phyloP scores from a whole-genome alignment of 2,888 invertebrate species.

The Idaea aversata region DNA sequence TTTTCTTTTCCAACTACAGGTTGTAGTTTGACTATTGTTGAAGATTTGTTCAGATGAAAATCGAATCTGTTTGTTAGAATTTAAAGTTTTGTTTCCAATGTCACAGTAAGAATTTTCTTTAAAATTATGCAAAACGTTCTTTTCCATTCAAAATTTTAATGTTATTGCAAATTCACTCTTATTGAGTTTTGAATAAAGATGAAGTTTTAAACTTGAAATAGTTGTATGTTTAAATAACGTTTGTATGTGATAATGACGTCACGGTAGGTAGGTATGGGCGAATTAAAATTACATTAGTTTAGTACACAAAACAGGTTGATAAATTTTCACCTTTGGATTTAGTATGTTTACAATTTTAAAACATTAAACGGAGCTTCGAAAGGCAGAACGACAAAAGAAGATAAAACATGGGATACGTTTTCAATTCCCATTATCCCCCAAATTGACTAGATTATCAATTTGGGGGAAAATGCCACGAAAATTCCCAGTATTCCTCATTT shows the following conservation, averaged over 20 bases:
- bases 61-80: slow-evolving; percentile 42
- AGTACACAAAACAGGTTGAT: slow-evolving; percentile 62
- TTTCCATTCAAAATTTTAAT: slow-evolving; percentile 8
- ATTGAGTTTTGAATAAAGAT: slow-evolving; percentile 6
- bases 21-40: slow-evolving; percentile 17
- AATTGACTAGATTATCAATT: too few species aligned
- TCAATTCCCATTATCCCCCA: too few species aligned
- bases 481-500: too few species aligned
- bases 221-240: slow-evolving; percentile 13
- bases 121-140: slow-evolving; percentile 20
- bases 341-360: slow-evolving; percentile 35
- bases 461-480: too few species aligned
- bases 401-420: too few species aligned
- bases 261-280: slow-evolving; percentile 57
- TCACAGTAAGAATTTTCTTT: slow-evolving; percentile 35
- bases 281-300: slow-evolving; percentile 77
- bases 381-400: too few species aligned
- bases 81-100: slow-evolving; percentile 49
- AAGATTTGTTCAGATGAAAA: slow-evolving; percentile 33
- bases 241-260: slow-evolving; percentile 69
- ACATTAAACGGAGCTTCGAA: background rate
- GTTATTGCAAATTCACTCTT: slow-evolving; percentile 31
- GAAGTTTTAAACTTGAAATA: slow-evolving; percentile 16
- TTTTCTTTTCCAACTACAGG: slow-evolving; percentile 13
- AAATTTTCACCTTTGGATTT: slow-evolving; percentile 61